These are phyloP conservation scores for Ips typographus DNA, from an alignment of 1,140 invertebrate genomes.

Conservation along the genomic window DNA sequence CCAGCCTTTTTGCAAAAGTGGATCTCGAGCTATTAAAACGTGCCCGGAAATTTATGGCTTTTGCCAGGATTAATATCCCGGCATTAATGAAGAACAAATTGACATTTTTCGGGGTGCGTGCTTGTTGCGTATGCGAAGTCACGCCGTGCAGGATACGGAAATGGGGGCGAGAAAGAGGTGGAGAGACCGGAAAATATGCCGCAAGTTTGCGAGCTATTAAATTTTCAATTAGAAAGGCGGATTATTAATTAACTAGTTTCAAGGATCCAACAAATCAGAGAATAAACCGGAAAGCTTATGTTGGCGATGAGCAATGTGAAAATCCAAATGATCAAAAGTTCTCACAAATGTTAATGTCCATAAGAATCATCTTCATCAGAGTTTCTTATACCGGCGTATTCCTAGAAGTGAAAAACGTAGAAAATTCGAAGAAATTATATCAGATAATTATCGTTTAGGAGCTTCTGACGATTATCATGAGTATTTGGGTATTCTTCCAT, in stretches of 20 bases:
- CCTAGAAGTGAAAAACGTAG: too few species aligned
- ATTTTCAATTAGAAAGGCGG: slow-evolving; percentile 1
- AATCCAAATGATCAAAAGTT: too few species aligned
- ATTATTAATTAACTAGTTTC: slow-evolving; percentile 14
- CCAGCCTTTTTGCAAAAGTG: too few species aligned
- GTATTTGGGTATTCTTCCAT: too few species aligned
- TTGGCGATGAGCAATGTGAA: not conserved
- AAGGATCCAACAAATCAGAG: not conserved
- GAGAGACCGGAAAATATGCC: slow-evolving; percentile 21
- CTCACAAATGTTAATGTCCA: too few species aligned
- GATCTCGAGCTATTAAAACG: too few species aligned
- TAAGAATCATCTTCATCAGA: too few species aligned
- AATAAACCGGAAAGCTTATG: not conserved
- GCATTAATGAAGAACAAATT: slow-evolving; percentile 51
- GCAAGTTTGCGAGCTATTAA: slow-evolving; percentile 18
- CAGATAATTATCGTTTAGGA: too few species aligned
- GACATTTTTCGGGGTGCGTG: slow-evolving; percentile 50
- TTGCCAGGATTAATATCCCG: slow-evolving; percentile 46
- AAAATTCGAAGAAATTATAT: too few species aligned
- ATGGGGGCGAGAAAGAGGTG: slow-evolving; percentile 12
- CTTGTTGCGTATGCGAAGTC: slow-evolving; percentile 49
- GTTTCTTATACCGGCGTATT: too few species aligned
- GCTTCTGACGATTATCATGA: too few species aligned
- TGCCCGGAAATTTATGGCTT: slow-evolving; percentile 26
- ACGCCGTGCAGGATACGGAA: slow-evolving; percentile 31